Percentiles rank a stretch among this genome's conserved stretches.
Conservation (phyloP, 1,140 invertebrate genomes). For the Samia ricini region DNA sequence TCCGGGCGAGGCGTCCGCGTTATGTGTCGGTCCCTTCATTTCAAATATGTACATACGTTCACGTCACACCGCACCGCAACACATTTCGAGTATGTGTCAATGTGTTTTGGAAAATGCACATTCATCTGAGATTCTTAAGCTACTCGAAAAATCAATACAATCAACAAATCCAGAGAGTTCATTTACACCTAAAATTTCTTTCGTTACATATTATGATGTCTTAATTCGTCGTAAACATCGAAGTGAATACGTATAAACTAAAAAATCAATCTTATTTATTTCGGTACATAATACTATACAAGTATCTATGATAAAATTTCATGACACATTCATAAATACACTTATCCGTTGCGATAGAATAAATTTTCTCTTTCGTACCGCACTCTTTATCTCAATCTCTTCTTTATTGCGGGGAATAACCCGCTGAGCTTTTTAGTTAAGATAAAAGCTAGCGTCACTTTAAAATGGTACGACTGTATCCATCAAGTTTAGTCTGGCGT, state of each 20-base stretch:
- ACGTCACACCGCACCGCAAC: neutral
- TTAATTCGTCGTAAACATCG: too few relatives aligned
- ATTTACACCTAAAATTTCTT: too few relatives aligned
- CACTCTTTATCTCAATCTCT: conserved; percentile 22
- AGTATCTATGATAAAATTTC: neutral
- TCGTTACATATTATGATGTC: neutral
- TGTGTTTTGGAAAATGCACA: neutral
- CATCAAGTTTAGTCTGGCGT: conserved; percentile 55
- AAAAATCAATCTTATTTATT: too few relatives aligned
- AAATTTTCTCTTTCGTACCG: neutral
- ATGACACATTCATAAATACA: neutral
- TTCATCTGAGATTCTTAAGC: neutral
- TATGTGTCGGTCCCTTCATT: conserved; percentile 46
- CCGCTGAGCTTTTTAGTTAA: conserved; percentile 26
- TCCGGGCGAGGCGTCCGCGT: conserved; percentile 45
- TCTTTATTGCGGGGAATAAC: conserved; percentile 17
- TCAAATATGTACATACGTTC: conserved; percentile 62
- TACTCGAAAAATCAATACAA: neutral
- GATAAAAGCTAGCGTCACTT: conserved; percentile 30
- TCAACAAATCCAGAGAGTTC: too few relatives aligned
- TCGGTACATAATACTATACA: neutral
- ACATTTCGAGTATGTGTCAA: neutral
- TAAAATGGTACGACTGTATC: conserved; percentile 32
- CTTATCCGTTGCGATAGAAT: neutral
- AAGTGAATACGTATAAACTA: too few relatives aligned